Conservation (phyloP, 2,797 vertebrate genomes). For the Mus caroli region DNA sequence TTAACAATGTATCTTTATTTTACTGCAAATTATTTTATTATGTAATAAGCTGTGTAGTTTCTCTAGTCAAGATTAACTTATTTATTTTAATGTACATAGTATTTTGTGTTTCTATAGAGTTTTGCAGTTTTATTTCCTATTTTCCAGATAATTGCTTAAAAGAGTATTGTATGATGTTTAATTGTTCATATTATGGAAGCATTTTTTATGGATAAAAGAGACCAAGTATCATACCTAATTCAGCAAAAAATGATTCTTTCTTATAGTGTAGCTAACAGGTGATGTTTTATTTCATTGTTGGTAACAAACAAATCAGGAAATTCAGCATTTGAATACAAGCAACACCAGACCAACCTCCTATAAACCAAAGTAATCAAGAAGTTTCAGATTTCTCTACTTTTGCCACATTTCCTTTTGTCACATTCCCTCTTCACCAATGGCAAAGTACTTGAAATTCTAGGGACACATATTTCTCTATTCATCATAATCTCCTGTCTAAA, state of each 20-base stretch:
- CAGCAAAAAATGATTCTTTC: background rate
- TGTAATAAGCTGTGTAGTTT: background rate
- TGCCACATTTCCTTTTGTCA: background rate
- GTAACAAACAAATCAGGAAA: background rate
- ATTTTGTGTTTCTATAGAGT: background rate
- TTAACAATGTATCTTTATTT: constrained; percentile 20
- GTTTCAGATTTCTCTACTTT: background rate
- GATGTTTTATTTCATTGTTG: background rate
- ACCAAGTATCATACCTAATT: background rate
- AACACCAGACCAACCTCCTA: background rate
- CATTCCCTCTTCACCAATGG: background rate
- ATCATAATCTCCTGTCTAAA: background rate
- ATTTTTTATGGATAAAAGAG: background rate
- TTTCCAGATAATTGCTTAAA: background rate
- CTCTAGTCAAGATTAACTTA: background rate
- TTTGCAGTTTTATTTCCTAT: background rate
- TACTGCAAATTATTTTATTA: background rate
- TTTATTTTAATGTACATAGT: background rate
- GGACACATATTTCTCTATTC: background rate
- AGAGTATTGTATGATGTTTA: background rate
- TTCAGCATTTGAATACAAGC: background rate
- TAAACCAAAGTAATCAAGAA: background rate
- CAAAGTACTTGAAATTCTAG: background rate
- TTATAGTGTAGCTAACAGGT: background rate
- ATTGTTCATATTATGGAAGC: background rate